A percentile compares a stretch with the other conserved stretches of the same genome.
Evolutionary conservation across 2,797 vertebrate genomes (phyloP).

Genomic region (Staurois parvus): DNA sequence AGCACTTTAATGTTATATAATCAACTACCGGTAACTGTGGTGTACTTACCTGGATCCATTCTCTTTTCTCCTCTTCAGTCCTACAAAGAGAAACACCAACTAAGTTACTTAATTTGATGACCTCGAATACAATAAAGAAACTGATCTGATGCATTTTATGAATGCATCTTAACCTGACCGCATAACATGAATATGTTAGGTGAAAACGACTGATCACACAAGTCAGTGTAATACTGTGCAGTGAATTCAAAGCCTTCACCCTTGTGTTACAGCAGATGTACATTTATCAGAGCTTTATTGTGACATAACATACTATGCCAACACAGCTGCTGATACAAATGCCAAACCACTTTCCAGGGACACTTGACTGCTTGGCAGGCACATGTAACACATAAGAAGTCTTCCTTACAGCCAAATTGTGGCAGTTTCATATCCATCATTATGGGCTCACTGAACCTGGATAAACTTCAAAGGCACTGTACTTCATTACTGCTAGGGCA

Average conservation of each 20-base stretch:
- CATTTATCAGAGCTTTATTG: neutral
- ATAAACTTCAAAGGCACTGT: no score
- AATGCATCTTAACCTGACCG: neutral
- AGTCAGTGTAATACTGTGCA: no score
- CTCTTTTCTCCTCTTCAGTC: conserved; percentile 93
- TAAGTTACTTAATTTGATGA: neutral
- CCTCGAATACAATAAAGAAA: neutral
- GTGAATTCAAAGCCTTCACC: neutral
- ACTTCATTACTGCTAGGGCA: no score
- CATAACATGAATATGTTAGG: no score
- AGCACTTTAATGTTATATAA: neutral
- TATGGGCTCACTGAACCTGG: no score
- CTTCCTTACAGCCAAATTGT: no score
- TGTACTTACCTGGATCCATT: conserved; percentile 90
- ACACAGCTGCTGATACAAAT: no score
- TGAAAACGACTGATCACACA: no score
- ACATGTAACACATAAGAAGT: neutral
- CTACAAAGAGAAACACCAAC: conserved; percentile 73
- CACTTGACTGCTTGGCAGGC: neutral
- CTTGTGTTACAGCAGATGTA: neutral
- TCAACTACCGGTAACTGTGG: neutral
- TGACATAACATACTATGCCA: neutral
- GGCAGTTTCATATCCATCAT: no score
- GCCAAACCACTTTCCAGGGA: no score
- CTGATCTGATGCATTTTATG: neutral